These are phyloP conservation scores for Oryzias melastigma DNA, from an alignment of 2,113 vertebrate genomes.

Conservation along the genomic window DNA sequence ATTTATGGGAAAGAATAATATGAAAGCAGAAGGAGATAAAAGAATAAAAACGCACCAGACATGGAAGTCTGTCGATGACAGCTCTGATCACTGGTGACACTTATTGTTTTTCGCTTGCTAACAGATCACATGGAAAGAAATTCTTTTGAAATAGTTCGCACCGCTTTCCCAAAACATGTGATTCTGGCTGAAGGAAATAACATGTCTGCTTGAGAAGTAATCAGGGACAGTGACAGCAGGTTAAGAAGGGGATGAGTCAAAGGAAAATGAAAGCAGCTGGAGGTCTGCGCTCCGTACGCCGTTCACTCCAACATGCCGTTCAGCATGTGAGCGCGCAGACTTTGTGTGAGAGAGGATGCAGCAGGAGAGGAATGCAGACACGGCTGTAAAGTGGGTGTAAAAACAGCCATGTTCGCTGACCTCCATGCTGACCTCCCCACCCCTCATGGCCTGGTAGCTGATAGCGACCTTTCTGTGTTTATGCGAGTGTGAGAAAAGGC, in stretches of 20 bases:
- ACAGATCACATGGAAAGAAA: constrained; percentile 46
- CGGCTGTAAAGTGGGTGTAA: constrained; percentile 72
- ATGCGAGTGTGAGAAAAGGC: constrained; percentile 1
- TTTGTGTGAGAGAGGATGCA: constrained; percentile 37
- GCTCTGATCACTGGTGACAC: constrained; percentile 13
- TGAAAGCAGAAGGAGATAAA: neutral
- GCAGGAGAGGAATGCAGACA: constrained; percentile 68
- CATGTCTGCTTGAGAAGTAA: constrained; percentile 49
- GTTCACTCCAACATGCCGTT: constrained; percentile 52
- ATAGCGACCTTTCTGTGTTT: constrained; percentile 31
- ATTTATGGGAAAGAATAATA: constrained; percentile 3
- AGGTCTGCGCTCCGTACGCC: constrained; percentile 28
- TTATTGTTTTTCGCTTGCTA: constrained; percentile 32
- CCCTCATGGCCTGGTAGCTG: constrained; percentile 40
- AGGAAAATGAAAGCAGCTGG: constrained; percentile 70
- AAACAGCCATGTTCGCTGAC: constrained; percentile 68
- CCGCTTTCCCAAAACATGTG: constrained; percentile 21
- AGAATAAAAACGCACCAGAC: neutral
- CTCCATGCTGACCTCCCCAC: constrained; percentile 57
- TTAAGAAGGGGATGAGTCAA: constrained; percentile 48
- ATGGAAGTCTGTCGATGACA: constrained; percentile 1
- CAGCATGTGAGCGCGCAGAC: constrained; percentile 1
- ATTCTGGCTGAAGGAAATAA: constrained; percentile 30
- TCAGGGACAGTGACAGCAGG: constrained; percentile 55
- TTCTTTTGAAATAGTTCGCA: constrained; percentile 39